These are phyloP conservation scores for Dissostichus mawsoni DNA, from an alignment of 2,113 vertebrate genomes.

Conservation along the genomic window DNA sequence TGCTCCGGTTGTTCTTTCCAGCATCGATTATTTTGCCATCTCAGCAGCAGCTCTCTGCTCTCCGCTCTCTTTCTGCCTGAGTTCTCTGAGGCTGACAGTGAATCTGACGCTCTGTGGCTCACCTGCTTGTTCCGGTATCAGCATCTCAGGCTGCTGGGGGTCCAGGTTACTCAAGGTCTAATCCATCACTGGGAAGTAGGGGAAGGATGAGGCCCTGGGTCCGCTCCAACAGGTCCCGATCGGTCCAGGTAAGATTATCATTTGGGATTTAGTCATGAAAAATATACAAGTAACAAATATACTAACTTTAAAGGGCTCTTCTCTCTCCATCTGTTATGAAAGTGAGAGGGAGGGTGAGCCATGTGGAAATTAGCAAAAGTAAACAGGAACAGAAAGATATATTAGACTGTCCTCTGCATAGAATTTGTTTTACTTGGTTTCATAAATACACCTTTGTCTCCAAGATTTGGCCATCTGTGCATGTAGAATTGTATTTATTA, in stretches of 20 bases:
- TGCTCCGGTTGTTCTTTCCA: constrained; percentile 61
- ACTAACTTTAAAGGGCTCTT: neutral
- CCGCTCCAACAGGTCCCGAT: constrained; percentile 72
- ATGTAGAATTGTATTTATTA: neutral
- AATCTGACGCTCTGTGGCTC: neutral
- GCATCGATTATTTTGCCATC: constrained; percentile 46
- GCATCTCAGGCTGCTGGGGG: neutral
- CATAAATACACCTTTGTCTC: neutral
- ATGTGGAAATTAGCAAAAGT: neutral
- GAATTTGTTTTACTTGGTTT: neutral
- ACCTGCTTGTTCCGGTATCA: neutral
- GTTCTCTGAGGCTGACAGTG: constrained; percentile 14
- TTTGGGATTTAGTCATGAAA: neutral
- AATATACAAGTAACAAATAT: too few relatives aligned
- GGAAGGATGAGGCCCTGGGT: constrained; percentile 77
- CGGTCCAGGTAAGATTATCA: constrained; percentile 66
- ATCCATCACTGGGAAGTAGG: constrained; percentile 18
- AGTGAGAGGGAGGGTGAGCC: neutral
- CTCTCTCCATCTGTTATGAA: neutral
- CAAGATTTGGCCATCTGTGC: neutral
- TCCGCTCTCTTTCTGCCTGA: constrained; percentile 24
- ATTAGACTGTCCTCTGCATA: neutral
- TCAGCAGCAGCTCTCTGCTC: constrained; percentile 19
- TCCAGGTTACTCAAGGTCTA: constrained; percentile 17
- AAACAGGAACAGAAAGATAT: neutral